A percentile compares a stretch with the other conserved stretches of the same genome.
Conservation (phyloP, 2,888 invertebrate species). For the Dorcus hopei region DNA sequence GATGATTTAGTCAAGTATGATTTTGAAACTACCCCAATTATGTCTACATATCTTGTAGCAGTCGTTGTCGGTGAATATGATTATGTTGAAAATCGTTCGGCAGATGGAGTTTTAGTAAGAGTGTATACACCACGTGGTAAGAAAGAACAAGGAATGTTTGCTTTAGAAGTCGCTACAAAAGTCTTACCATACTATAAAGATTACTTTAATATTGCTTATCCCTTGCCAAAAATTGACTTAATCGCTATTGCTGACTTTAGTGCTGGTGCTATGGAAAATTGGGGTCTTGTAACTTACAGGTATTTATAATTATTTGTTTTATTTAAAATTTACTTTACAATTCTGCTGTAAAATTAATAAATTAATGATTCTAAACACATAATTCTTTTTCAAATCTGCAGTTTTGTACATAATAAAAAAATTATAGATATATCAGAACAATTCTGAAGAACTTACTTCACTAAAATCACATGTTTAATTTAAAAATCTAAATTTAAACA, state of each 20-base stretch:
- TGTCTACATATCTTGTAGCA: constrained; percentile 94
- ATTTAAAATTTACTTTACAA: no score
- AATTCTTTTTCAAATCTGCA: no score
- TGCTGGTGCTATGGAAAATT: constrained; percentile 96
- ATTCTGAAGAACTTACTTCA: no score
- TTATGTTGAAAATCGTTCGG: constrained; percentile 78
- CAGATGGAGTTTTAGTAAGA: constrained; percentile 75
- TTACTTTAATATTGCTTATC: constrained; percentile 92
- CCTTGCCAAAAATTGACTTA: constrained; percentile 92
- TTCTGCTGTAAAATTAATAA: no score
- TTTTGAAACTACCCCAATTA: constrained; percentile 83
- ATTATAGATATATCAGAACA: no score
- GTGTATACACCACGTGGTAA: constrained; percentile 87
- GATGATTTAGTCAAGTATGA: constrained; percentile 41
- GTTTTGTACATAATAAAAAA: no score
- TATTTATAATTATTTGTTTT: constrained; percentile 5
- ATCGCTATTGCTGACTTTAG: constrained; percentile 95
- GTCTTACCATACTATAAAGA: constrained; percentile 90
- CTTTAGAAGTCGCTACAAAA: constrained; percentile 83
- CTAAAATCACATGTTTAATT: no score
- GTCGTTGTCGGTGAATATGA: constrained; percentile 93
- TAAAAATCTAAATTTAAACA: no score
- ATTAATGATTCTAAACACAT: no score
- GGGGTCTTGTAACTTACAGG: constrained; percentile 84
- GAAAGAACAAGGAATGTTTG: constrained; percentile 87